Base-by-base conservation (phyloP, 2,888 invertebrate genomes). In the Yponomeuta evonymella region DNA sequence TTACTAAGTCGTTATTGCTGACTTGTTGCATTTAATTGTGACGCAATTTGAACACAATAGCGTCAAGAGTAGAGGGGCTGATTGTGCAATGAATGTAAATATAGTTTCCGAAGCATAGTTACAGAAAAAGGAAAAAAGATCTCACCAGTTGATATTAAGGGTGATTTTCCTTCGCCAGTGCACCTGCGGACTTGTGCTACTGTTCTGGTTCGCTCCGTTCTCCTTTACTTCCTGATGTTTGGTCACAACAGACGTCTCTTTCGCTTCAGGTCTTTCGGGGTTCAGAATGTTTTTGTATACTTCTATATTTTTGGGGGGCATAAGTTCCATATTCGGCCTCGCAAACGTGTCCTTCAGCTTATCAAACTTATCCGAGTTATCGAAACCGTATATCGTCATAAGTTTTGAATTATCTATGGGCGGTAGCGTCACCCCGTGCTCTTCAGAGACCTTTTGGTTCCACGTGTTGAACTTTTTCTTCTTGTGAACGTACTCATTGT, bases 231-330 rank as follows among this genome's bases (percentile, higher is more conserved):
- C 69, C 15, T 83, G 84, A 43, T 76, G 76, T 10, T 81, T 83
- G 70, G 77, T 75, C 51, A 78, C 79, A 11, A 83, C 80, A 5
- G 68, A 23, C 9, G 29, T 81, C 82, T 70, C 83, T 84, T 75
- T 66, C 72, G 81, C 79, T 36, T 51, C 70, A 51, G 77, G 71
- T 73, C 79, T 79, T 62, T 84, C 89, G 70, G 23, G 33, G 15
- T 85, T 87, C 78, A 93, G 75, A 66, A 93, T 92, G 81, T 89
- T 90, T 76, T 91, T 90, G 71, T 90, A 90, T 69, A 89, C 77
- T 74, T 88, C 89, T 74, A 88, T 84, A 72, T 90, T 87, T 69
- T 86, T 88, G 8, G 87, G 83, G 1, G 90, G 88, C 64, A 58
- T 43, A 10, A 82, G 79, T 1, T 82, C 80, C 58, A 84, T 77